phyloP scores from a whole-genome alignment of 2,888 invertebrate species.

The Cancer borealis region DNA sequence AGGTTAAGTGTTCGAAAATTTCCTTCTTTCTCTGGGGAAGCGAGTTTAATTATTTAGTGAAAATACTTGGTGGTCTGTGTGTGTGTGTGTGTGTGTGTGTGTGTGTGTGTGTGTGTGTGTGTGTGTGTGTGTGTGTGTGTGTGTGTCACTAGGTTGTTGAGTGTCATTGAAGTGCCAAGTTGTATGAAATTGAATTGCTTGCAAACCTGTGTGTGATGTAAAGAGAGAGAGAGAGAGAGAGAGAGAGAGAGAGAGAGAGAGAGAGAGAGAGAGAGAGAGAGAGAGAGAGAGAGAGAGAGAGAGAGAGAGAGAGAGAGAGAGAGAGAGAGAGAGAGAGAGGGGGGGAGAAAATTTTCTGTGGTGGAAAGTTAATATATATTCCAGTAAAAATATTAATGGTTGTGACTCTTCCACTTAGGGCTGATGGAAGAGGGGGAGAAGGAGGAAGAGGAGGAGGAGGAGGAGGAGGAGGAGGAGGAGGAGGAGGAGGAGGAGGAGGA shows the following conservation, averaged over 20 bases:
- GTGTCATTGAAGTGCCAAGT: too few relatives aligned
- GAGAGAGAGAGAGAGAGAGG: constrained; percentile 8
- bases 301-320: constrained; percentile 4
- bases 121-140: too few relatives aligned
- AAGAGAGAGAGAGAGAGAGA: too few relatives aligned
- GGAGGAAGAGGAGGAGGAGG: neutral
- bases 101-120: too few relatives aligned
- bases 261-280: neutral
- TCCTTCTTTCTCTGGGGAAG: too few relatives aligned
- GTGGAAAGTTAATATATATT: neutral
- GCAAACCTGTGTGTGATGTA: too few relatives aligned
- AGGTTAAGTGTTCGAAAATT: neutral
- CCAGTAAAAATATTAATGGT: constrained; percentile 7
- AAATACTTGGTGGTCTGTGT: neutral
- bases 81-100: too few relatives aligned
- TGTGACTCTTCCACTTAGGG: constrained; percentile 1
- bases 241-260: neutral
- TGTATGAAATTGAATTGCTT: too few relatives aligned
- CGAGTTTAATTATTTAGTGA: neutral
- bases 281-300: too few relatives aligned
- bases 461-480: neutral
- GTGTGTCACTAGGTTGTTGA: too few relatives aligned
- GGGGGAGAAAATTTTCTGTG: neutral
- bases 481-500: neutral
- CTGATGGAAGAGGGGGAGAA: neutral